Base-by-base conservation (phyloP, 1,140 invertebrate species). In the Contarinia nasturtii region DNA sequence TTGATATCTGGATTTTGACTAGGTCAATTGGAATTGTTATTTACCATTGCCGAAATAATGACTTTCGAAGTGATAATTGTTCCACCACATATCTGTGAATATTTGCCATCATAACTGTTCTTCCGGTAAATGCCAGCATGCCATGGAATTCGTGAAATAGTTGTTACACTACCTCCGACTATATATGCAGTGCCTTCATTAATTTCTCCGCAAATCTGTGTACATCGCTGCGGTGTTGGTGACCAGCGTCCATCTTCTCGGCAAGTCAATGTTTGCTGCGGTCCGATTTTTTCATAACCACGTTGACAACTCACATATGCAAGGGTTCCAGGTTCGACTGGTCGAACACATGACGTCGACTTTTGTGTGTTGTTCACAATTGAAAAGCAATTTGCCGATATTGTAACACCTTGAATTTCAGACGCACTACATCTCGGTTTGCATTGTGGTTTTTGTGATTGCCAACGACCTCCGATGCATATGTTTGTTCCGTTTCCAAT, bases 111-210 rank as follows among this genome's bases (percentile, higher is more conserved):
- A 14, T 12, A 4, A 5, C 7, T 8, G 5, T 7, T 43, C 33
- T 55, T 54, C 20, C 41, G 33, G 52, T 63, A 67, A 38, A 67
- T 51, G 1, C 56, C 65, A 15, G 55, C 55, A 41, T 64, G 55
- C 63, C 66, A 67, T 7, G 62, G 64, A 49, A 64, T 63, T 38
- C 56, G 36, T 0, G 57, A 61, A 10, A 55, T 36, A 45, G 60
- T 55, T 0, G 55, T 61, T 12, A 43, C 48, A 33, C 50, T 47
- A n/a, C 59, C 63, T 17, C 59, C 53, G 11, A 57, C 41, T 5
- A 43, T 20, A 20, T 43, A 43, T 4, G 41, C 10, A 7, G 18
- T 7, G 2, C 17, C 41, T 20, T 43, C 41, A 11, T n/a, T n/a
- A 49, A n/a, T 56, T 19, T 47, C 46, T 37, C 46, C 46, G 19